Conservation (phyloP, 2,113 vertebrate species). For the Menura novaehollandiae region DNA sequence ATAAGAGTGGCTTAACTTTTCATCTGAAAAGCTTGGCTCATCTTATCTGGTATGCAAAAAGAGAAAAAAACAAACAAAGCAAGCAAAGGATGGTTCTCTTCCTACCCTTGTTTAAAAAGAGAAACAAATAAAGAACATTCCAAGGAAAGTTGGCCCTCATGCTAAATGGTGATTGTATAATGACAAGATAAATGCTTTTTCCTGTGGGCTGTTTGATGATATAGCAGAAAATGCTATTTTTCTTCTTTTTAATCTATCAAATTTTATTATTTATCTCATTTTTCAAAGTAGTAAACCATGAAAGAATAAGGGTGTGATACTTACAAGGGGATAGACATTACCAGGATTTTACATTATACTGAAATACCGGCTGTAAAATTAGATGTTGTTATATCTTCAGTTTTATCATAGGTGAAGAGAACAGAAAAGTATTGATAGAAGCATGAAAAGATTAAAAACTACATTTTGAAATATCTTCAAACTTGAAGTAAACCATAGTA, state of each 20-base stretch:
- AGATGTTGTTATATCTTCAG: background rate
- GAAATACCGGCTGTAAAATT: background rate
- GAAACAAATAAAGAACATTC: background rate
- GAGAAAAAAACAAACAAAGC: fast-evolving
- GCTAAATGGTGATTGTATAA: background rate
- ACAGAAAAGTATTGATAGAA: background rate
- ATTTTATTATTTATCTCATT: background rate
- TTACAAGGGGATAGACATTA: background rate
- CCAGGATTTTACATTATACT: background rate
- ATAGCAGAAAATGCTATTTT: background rate
- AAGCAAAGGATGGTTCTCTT: background rate
- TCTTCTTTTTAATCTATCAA: background rate
- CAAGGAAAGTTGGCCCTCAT: background rate
- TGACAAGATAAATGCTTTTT: background rate
- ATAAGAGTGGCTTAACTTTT: background rate
- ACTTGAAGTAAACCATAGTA: background rate
- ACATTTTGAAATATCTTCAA: background rate
- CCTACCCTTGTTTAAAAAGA: background rate
- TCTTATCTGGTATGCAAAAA: background rate
- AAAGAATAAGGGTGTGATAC: background rate
- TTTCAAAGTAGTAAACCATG: background rate
- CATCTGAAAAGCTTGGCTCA: background rate
- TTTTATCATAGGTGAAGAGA: background rate
- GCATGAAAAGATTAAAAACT: background rate
- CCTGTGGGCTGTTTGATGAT: background rate